Evolutionary conservation across 2,888 invertebrate genomes (phyloP).

Genomic region (Phengaris arion): DNA sequence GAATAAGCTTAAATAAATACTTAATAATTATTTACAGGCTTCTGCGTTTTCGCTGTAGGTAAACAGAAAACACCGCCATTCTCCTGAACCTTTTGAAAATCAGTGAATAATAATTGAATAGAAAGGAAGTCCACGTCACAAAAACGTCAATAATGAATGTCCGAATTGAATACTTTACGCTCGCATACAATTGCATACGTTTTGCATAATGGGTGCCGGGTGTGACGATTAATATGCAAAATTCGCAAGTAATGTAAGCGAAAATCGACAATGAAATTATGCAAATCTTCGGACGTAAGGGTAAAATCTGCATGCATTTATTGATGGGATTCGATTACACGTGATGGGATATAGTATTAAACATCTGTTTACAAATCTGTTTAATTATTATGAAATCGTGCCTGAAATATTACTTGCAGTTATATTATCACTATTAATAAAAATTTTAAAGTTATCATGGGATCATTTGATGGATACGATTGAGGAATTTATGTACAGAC

Average conservation of each 20-base stretch:
- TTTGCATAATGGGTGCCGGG: conserved; percentile 50
- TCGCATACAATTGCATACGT: conserved; percentile 48
- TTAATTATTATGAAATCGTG: neutral
- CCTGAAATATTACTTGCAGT: neutral
- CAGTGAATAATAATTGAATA: neutral
- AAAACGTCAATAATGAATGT: conserved; percentile 27
- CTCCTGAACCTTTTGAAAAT: neutral
- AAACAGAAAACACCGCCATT: neutral
- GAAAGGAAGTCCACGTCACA: neutral
- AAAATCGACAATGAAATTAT: conserved; percentile 40
- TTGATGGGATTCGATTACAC: conserved; percentile 25
- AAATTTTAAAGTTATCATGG: no score
- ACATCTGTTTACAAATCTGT: conserved; percentile 13
- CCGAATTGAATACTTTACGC: conserved; percentile 38
- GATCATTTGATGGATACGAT: no score
- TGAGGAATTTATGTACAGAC: no score
- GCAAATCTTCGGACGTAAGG: conserved; percentile 33
- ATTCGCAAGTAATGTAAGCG: conserved; percentile 41
- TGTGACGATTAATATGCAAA: conserved; percentile 46
- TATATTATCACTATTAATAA: no score
- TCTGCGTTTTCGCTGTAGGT: no score
- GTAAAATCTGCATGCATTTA: conserved; percentile 27
- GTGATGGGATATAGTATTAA: conserved; percentile 3
- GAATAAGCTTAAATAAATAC: no score
- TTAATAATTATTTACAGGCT: no score